Percentiles rank a stretch among this genome's conserved stretches.
Conservation (phyloP, 2,888 invertebrate genomes). For the Amphipyra berbera region DNA sequence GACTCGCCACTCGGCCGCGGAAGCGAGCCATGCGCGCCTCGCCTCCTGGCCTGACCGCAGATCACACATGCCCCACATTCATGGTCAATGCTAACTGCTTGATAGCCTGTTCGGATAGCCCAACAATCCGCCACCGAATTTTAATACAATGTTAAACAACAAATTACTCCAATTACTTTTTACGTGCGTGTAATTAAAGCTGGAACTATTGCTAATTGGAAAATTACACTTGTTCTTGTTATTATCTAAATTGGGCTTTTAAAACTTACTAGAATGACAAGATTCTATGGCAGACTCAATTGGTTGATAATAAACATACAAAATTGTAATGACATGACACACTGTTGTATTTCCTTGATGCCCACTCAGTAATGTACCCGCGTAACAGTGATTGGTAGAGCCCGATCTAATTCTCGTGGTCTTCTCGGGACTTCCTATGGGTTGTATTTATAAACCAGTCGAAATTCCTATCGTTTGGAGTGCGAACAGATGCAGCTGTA, state of each 20-base stretch:
- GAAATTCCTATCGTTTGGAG: slow-evolving; percentile 28
- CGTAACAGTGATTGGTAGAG: slow-evolving; percentile 29
- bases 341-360: slow-evolving; percentile 33
- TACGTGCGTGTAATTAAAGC: slow-evolving; percentile 48
- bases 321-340: slow-evolving; percentile 22
- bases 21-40: slow-evolving; percentile 67
- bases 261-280: slow-evolving; percentile 44
- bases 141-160: slow-evolving; percentile 46
- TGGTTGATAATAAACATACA: slow-evolving; percentile 45
- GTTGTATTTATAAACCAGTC: slow-evolving; percentile 24
- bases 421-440: slow-evolving; percentile 15
- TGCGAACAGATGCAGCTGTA: slow-evolving; percentile 40
- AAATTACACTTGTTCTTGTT: slow-evolving; percentile 54
- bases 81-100: slow-evolving; percentile 80
- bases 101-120: slow-evolving; percentile 63
- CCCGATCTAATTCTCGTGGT: slow-evolving; percentile 28
- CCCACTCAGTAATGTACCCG: slow-evolving; percentile 23
- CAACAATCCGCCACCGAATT: slow-evolving; percentile 49
- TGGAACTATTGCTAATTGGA: slow-evolving; percentile 50
- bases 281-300: slow-evolving; percentile 47
- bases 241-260: slow-evolving; percentile 52
- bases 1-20: slow-evolving; percentile 46
- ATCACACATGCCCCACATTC: slow-evolving; percentile 66
- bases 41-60: slow-evolving; percentile 40
- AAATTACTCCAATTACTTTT: slow-evolving; percentile 56